phyloP scores from a whole-genome alignment of 1,140 invertebrate genomes.

The Bombus impatiens region DNA sequence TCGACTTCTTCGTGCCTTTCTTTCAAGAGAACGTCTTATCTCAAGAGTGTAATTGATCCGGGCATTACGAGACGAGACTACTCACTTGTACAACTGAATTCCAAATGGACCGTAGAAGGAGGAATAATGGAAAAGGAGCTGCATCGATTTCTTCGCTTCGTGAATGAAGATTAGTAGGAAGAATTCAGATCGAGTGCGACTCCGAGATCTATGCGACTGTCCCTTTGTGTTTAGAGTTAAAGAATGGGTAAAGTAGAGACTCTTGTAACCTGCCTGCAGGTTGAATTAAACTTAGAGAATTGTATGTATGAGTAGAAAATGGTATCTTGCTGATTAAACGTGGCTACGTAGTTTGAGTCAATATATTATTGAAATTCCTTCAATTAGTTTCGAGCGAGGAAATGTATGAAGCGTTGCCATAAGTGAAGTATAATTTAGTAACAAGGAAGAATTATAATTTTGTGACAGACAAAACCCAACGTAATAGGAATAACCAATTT shows the following conservation, averaged over 20 bases:
- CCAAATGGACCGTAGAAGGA: background rate
- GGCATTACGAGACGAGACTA: conserved; percentile 1
- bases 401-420: background rate
- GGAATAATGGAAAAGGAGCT: background rate
- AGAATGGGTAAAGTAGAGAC: background rate
- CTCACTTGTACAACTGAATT: conserved; percentile 7
- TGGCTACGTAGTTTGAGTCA: background rate
- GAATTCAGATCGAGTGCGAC: background rate
- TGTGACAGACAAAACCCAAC: background rate
- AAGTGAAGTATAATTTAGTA: background rate
- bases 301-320: too few relatives aligned
- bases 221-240: background rate
- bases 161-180: conserved; percentile 6
- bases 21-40: conserved; percentile 22
- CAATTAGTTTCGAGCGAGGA: background rate
- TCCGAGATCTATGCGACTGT: too few relatives aligned
- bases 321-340: background rate
- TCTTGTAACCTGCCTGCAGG: too few relatives aligned
- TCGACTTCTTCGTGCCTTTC: background rate
- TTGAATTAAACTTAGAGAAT: background rate
- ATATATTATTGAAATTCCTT: background rate
- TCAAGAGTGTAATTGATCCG: conserved; percentile 34
- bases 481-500: background rate
- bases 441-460: too few relatives aligned
- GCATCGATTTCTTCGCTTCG: conserved; percentile 12